Conservation (phyloP, 2,888 invertebrate species). For the Aphodius sticticus region DNA sequence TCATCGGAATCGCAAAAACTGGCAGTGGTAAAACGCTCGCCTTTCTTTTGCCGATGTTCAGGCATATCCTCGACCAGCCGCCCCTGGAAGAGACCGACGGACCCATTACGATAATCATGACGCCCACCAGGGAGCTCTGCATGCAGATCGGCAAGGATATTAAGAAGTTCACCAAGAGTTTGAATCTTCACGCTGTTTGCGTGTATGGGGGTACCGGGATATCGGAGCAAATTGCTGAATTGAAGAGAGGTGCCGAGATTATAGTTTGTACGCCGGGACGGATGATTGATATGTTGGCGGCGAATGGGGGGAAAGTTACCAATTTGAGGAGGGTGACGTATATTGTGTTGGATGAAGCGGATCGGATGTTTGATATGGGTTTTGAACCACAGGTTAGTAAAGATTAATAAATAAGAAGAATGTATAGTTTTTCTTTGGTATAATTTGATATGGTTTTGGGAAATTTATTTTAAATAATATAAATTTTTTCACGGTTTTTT, state of each 20-base stretch:
- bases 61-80: constrained; percentile 94
- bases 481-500: not conserved
- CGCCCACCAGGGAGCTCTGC: constrained; percentile 96
- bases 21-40: constrained; percentile 99
- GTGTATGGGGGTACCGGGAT: constrained; percentile 99
- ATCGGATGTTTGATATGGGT: constrained; percentile 99
- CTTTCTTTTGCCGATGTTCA: constrained; percentile 96
- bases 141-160: constrained; percentile 99
- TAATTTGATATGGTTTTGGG: constrained; percentile 1
- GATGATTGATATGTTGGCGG: constrained; percentile 99
- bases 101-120: constrained; percentile 96
- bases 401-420: not conserved
- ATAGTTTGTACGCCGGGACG: constrained; percentile 99
- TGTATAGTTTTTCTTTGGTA: too few relatives aligned
- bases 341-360: constrained; percentile 97
- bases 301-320: constrained; percentile 97
- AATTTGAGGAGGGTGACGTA: constrained; percentile 97
- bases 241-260: constrained; percentile 96
- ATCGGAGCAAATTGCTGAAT: constrained; percentile 91
- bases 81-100: constrained; percentile 96
- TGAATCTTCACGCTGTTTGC: constrained; percentile 89
- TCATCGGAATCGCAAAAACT: constrained; percentile 99
- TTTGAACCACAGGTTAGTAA: constrained; percentile 86
- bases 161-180: constrained; percentile 89
- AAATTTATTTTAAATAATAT: not conserved